A percentile compares a stretch with the other conserved stretches of the same genome.
Conservation (phyloP, 2,888 invertebrate genomes). For the Leucania comma region DNA sequence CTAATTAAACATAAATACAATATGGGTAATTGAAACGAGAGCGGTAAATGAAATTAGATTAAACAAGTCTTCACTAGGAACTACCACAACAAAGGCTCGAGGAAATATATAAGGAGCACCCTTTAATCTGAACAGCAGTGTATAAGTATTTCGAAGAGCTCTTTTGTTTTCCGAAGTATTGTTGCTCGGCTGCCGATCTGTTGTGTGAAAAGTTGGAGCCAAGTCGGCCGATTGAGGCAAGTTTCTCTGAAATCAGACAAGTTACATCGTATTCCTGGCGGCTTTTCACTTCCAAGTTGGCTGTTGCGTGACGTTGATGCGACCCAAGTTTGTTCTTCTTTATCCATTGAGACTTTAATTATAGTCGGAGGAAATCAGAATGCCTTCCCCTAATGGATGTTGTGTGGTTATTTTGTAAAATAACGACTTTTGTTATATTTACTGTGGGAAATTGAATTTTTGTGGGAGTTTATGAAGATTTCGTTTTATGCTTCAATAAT, state of each 20-base stretch:
- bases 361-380: slow-evolving; percentile 69
- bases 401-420: slow-evolving; percentile 52
- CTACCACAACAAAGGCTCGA: slow-evolving; percentile 53
- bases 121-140: slow-evolving; percentile 76
- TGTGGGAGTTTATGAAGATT: background rate
- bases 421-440: slow-evolving; percentile 25
- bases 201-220: slow-evolving; percentile 80
- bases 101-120: slow-evolving; percentile 56
- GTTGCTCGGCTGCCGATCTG: slow-evolving; percentile 81
- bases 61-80: slow-evolving; percentile 38
- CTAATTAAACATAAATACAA: slow-evolving; percentile 27
- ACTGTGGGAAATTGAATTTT: slow-evolving; percentile 12
- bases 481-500: background rate
- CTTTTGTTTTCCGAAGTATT: slow-evolving; percentile 85
- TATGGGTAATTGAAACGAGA: slow-evolving; percentile 48
- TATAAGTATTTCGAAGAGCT: slow-evolving; percentile 78
- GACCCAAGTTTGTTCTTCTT: slow-evolving; percentile 84
- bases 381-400: slow-evolving; percentile 57
- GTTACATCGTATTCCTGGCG: slow-evolving; percentile 84
- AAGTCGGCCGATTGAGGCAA: slow-evolving; percentile 82
- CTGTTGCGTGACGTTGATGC: slow-evolving; percentile 84
- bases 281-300: slow-evolving; percentile 83
- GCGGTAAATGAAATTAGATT: slow-evolving; percentile 48
- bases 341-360: slow-evolving; percentile 81
- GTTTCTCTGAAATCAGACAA: slow-evolving; percentile 84